A percentile compares a stretch with the other conserved stretches of the same genome.
Evolutionary conservation across 2,888 invertebrate genomes (phyloP).

Genomic region (Tuberolachnus salignus): DNA sequence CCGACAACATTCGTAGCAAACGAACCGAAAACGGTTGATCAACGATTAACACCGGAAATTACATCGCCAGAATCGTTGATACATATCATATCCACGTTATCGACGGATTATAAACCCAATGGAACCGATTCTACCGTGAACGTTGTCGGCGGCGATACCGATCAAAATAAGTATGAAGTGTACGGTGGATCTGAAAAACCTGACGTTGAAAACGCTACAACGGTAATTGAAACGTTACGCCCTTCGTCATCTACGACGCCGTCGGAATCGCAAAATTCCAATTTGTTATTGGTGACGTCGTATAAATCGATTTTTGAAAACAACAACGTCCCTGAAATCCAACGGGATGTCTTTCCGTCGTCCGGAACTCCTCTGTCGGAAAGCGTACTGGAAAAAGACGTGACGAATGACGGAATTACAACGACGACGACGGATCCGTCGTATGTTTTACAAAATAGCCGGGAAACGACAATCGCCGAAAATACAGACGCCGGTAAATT

Average conservation of each 20-base stretch:
- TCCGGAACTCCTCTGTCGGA: slow-evolving; percentile 7
- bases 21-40: not conserved
- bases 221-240: slow-evolving; percentile 44
- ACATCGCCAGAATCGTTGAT: slow-evolving; percentile 26
- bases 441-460: not conserved
- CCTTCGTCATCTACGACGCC: slow-evolving; percentile 35
- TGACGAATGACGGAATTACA: not conserved
- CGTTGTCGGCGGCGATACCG: slow-evolving; percentile 36
- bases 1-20: not conserved
- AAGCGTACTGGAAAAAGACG: not conserved
- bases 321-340: slow-evolving; percentile 22
- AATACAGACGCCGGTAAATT: not conserved
- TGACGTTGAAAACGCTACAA: slow-evolving; percentile 42
- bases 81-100: not conserved
- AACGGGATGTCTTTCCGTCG: not conserved
- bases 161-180: slow-evolving; percentile 49
- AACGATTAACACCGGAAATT: slow-evolving; percentile 27
- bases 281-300: slow-evolving; percentile 39
- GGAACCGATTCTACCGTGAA: slow-evolving; percentile 4
- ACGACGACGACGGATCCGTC: not conserved
- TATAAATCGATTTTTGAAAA: slow-evolving; percentile 53
- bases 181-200: slow-evolving; percentile 51
- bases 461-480: not conserved
- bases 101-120: not conserved
- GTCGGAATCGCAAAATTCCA: slow-evolving; percentile 40